Percentiles rank a stretch among this genome's conserved stretches.
phyloP scores from a whole-genome alignment of 2,113 vertebrate genomes.

The Hippoglossus stenolepis region DNA sequence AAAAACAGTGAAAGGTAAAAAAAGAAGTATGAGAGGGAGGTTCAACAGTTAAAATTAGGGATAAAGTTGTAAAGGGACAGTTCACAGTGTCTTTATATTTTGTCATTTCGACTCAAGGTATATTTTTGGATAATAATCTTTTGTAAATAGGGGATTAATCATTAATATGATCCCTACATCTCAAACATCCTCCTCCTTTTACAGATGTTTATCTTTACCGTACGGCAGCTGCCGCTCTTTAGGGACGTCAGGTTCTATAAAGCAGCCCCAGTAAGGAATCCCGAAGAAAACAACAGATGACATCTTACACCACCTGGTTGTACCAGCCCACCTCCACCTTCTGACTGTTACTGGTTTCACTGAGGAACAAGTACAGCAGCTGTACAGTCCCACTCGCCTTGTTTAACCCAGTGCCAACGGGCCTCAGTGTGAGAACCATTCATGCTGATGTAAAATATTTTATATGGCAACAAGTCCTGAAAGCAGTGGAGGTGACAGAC shows the following conservation, averaged over 20 bases:
- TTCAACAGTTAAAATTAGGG: too few species aligned
- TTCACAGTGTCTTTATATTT: background rate
- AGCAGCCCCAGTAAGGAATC: background rate
- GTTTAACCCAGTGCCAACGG: conserved; percentile 5
- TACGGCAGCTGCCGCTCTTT: background rate
- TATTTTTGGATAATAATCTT: too few species aligned
- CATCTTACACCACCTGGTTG: background rate
- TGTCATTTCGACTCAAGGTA: background rate
- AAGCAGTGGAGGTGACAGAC: conserved; percentile 55
- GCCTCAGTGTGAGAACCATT: conserved; percentile 16
- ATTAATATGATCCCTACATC: background rate
- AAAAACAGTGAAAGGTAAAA: too few species aligned
- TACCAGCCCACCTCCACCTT: conserved; percentile 8
- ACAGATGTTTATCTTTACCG: background rate
- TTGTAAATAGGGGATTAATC: too few species aligned
- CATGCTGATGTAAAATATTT: conserved; percentile 44
- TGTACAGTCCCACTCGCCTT: background rate
- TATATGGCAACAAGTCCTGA: conserved; percentile 38
- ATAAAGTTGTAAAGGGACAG: too few species aligned
- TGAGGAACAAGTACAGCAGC: conserved; percentile 6
- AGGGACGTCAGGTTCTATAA: background rate
- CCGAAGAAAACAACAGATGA: background rate
- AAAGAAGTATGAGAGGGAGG: too few species aligned
- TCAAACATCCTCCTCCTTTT: background rate
- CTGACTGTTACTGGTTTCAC: background rate